These are phyloP conservation scores for Meteorus cinctellus DNA, from an alignment of 2,888 invertebrate species.

Conservation along the genomic window DNA sequence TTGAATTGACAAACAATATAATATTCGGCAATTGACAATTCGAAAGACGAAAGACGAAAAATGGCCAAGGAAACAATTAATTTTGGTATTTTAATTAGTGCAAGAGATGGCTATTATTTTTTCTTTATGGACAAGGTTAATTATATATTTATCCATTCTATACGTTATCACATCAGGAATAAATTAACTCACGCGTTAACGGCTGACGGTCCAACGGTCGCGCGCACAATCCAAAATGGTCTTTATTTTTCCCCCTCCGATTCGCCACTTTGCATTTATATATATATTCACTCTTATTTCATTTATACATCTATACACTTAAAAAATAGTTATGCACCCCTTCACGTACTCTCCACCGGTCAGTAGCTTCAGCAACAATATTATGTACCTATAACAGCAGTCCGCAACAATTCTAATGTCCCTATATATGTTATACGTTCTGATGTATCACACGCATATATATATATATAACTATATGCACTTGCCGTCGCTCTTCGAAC, in stretches of 20 bases:
- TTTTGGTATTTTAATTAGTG: not conserved
- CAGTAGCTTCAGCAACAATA: slow-evolving; percentile 21
- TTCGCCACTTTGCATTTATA: not conserved
- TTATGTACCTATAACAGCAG: slow-evolving; percentile 12
- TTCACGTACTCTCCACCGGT: slow-evolving; percentile 42
- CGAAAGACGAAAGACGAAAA: not conserved
- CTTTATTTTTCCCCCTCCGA: not conserved
- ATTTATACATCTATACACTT: slow-evolving; percentile 37
- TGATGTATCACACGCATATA: not conserved
- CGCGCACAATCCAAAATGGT: slow-evolving; percentile 4
- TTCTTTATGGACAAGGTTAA: not conserved
- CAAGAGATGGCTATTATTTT: slow-evolving; percentile 32
- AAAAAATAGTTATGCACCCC: slow-evolving; percentile 60
- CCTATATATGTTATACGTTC: slow-evolving; percentile 37
- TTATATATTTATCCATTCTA: slow-evolving; percentile 8
- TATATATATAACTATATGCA: slow-evolving; percentile 39
- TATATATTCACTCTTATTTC: not conserved
- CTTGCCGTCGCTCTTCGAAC: slow-evolving; percentile 63
- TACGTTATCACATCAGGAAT: slow-evolving; percentile 21
- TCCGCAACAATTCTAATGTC: slow-evolving; percentile 45
- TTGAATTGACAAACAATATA: not conserved
- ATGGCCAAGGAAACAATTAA: not conserved
- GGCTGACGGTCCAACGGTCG: slow-evolving; percentile 24
- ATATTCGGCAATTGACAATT: not conserved
- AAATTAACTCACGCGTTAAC: slow-evolving; percentile 14